Evolutionary conservation across 2,113 vertebrate genomes (phyloP).

Genomic region (Craseonycteris thonglongyai): DNA sequence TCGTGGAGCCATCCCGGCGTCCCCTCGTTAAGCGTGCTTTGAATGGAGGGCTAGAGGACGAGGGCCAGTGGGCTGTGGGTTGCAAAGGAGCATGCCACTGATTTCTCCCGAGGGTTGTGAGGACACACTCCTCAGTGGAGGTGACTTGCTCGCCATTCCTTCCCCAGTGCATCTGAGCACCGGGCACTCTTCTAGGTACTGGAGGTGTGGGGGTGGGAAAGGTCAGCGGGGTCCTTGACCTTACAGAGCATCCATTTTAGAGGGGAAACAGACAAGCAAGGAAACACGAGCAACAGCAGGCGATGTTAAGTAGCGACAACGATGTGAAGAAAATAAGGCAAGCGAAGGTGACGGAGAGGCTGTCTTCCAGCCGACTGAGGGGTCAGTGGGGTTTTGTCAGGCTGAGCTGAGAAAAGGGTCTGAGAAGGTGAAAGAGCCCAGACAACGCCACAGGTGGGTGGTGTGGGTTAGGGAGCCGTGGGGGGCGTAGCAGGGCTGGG

Average conservation of each 20-base stretch:
- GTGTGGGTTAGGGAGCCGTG: background rate
- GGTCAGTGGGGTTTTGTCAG: background rate
- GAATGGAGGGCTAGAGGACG: background rate
- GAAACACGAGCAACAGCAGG: background rate
- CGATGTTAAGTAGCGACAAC: fast-evolving
- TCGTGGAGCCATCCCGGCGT: no score
- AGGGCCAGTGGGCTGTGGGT: background rate
- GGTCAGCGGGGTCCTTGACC: background rate
- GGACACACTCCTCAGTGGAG: background rate
- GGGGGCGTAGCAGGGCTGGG: fast-evolving
- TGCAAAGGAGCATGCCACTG: background rate
- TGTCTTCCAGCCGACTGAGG: background rate
- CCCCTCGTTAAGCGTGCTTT: no score
- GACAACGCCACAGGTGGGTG: background rate
- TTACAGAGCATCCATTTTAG: background rate
- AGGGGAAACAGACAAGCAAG: background rate
- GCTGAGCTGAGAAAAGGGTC: background rate
- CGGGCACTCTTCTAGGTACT: background rate
- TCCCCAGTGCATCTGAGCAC: background rate
- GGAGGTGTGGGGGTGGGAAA: background rate
- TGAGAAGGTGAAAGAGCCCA: background rate
- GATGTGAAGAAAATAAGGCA: background rate
- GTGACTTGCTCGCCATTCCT: background rate
- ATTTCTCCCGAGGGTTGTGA: background rate
- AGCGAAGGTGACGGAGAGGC: background rate